Evolutionary conservation across 2,888 invertebrate genomes (phyloP), one percentile per base, ranked within the genome.

Genomic region (Sipha maydis): DNA sequence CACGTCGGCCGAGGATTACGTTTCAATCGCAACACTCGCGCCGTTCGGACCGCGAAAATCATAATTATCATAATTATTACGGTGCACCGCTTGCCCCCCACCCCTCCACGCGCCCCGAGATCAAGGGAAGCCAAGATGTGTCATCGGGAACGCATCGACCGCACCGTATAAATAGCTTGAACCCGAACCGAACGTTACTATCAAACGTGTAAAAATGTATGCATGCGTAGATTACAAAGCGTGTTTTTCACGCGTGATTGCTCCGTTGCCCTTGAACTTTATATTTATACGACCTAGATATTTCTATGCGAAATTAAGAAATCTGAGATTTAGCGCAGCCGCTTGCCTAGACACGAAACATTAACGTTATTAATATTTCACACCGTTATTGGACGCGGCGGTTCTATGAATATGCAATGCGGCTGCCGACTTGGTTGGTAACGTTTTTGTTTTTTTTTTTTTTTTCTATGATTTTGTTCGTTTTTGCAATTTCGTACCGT

Each of bases 251-350:
- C 34, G 69, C 69, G 1, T 1, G 8, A n/a, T 38, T n/a, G 17
- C 67, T 67, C 34, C 34, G 9, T 67, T 14, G 31, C 67, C 61
- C 80, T 80, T 67, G 80, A 80, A 80, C 80, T 80, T 80, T 38
- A n/a, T 67, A 31, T 56, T 78, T 56, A 78, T 31, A 28, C 67
- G 61, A 80, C 80, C 80, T 80, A 67, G n/a, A 80, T 80, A 38
- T 61, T 61, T 56, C 56, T 25, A 9, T 25, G 79, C 54, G 21
- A 25, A 79, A 34, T 34, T 28, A 77, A 76, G 48, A 77, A n/a
- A 21, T 21, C 21, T n/a, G n/a, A 19, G 38, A 61, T 80, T 80
- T 80, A 67, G 34, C 34, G 25, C 19, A 56, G 19, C 21, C 8
- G 0, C 56, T 80, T 80, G 61, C 38, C 17, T n/a, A 67, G 38